Base-by-base conservation (phyloP, 2,888 invertebrate species). In the Pollenia amentaria region DNA sequence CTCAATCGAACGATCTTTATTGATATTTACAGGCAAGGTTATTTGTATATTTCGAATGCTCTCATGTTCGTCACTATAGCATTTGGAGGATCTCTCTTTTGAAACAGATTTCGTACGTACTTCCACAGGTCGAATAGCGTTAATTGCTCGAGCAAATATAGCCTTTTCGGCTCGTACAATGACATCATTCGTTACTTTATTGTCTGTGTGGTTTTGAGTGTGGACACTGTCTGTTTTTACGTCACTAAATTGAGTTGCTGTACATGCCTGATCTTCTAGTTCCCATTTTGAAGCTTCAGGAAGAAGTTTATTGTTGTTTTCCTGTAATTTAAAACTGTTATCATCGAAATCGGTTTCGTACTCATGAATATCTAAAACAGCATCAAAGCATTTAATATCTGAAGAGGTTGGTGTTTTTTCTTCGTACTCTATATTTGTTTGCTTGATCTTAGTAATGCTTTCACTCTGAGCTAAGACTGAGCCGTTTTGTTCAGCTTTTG, bases 251-350 rank as follows among this genome's bases (percentile, higher is more conserved):
- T 94, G 94, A 0, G 94, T 94, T 73, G 94, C 94, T 51, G 29
- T 3, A 40, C 57, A 95, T 75, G 96, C 96, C 57, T 96, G 96
- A 21, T 97, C 95, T 93, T 98, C 98, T 96, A 98, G 97, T 44
- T 98, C 98, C 98, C 98, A 98, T 93, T 98, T 98, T 0, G 98
- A 98, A 72, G 96, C 94, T 90, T 96, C 97, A 0, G 98, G 97
- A 84, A 97, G 88, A 42, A 88, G 44, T 78, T 87, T 82, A 51
- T 64, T 73, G 21, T 70, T 46, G 57, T 60, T 84, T 9, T 88
- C 88, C 64, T 87, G 88, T 29, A 55, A 51, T 55, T 88, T 87
- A 65, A 82, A 76, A 69, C 84, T 89, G 10, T 89, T 84, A 10
- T 92, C 90, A 64, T 89, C 90, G 38, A 90, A 75, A 80, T 90